Percentiles rank a stretch among this genome's conserved stretches.
These are phyloP conservation scores for Eilema griseolum DNA, from an alignment of 2,888 invertebrate species.

Conservation along the genomic window DNA sequence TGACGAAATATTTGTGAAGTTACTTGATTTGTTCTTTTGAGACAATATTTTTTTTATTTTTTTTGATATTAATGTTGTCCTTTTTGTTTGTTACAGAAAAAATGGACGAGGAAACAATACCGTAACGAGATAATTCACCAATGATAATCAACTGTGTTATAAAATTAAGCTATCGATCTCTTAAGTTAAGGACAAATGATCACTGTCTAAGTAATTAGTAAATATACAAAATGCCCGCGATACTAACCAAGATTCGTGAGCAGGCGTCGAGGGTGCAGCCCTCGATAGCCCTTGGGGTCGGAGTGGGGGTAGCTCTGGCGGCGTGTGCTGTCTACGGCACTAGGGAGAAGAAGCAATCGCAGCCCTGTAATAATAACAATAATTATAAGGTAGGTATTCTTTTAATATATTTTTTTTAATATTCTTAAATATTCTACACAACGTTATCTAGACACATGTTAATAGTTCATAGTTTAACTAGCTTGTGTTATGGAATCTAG, in stretches of 20 bases:
- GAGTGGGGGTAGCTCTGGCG: conserved; percentile 79
- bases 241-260: conserved; percentile 80
- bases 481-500: too few species aligned
- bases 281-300: conserved; percentile 77
- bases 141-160: conserved; percentile 37
- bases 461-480: too few species aligned
- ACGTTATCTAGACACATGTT: too few species aligned
- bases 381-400: conserved; percentile 76
- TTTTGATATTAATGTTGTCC: too few species aligned
- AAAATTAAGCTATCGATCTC: conserved; percentile 56
- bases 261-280: conserved; percentile 80
- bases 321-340: conserved; percentile 78
- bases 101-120: conserved; percentile 66
- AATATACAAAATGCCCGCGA: conserved; percentile 76
- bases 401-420: too few species aligned
- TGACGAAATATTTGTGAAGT: too few species aligned
- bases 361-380: conserved; percentile 78
- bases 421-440: too few species aligned
- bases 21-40: too few species aligned
- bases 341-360: conserved; percentile 74
- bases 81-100: conserved; percentile 68
- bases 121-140: conserved; percentile 31
- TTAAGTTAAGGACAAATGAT: conserved; percentile 47
- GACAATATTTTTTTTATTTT: too few species aligned
- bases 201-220: conserved; percentile 25